These are phyloP conservation scores for Romanogobio albipinnatus DNA, from an alignment of 2,113 vertebrate species.

Conservation along the genomic window DNA sequence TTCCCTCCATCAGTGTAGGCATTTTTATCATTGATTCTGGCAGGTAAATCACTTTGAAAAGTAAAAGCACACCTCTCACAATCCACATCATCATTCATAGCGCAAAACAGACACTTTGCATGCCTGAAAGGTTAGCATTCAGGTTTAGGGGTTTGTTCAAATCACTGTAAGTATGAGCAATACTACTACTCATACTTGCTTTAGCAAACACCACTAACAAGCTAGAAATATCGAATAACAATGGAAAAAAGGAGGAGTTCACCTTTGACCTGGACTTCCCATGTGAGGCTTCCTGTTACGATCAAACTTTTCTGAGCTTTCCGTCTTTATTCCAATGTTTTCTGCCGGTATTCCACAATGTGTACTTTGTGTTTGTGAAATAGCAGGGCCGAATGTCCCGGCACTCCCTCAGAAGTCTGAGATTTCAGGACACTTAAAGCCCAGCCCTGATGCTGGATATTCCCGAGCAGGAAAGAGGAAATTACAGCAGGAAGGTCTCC, in stretches of 20 bases:
- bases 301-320: neutral
- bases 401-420: constrained; percentile 29
- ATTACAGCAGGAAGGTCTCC: constrained; percentile 52
- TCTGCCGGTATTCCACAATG: constrained; percentile 12
- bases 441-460: constrained; percentile 51
- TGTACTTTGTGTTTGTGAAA: neutral
- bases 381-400: neutral
- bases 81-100: neutral
- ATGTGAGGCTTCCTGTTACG: constrained; percentile 38
- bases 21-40: neutral
- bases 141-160: neutral
- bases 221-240: neutral
- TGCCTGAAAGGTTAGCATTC: neutral
- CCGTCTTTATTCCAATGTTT: neutral
- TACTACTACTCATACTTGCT: neutral
- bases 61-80: neutral
- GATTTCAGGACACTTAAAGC: constrained; percentile 54
- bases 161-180: neutral
- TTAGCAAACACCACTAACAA: neutral
- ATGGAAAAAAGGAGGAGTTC: constrained; percentile 37
- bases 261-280: constrained; percentile 54
- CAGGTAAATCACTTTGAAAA: neutral
- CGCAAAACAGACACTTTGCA: neutral
- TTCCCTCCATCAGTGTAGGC: neutral
- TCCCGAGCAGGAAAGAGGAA: constrained; percentile 56